Base-by-base conservation (phyloP, 2,113 vertebrate species). In the Ginglymostoma cirratum region DNA sequence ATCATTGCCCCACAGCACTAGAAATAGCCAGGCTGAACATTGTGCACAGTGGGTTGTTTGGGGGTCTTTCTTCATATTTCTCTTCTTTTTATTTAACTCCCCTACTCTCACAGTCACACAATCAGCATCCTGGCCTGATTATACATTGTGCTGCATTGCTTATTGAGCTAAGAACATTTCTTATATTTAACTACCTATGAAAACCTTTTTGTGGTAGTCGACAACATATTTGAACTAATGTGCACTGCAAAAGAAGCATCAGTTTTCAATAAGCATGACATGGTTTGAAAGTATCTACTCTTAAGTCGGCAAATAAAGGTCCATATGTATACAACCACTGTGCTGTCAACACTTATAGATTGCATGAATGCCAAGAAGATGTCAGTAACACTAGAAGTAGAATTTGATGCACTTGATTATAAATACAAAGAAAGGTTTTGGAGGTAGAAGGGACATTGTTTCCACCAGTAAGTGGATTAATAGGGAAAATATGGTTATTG, bases 301-400 rank as follows among this genome's bases (percentile, higher is more conserved):
- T 72, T 69, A 95, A 95, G 45, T 95, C 66, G 72, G 94, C 42
- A 95, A 95, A 95, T 95, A 95, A 95, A 72, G 94, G 67, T 95
- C 94, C 66, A 95, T 95, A 95, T 52, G 94, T 95, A 70, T 45
- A 95, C 69, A 72, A 95, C 94, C 69, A 95, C 94, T 76, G 87
- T 96, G 61, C 96, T 96, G 96, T 96, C 96, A 96, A 94, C 89
- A 72, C 93, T 96, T 96, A 96, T 95, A 96, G 92, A 70, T 61
- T 96, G 95, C 96, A 95, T 55, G 65, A 93, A 96, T 95, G 85
- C 92, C 96, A 96, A 95, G 96, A 96, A 96, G 93, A 96, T 96
- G 96, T 95, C 95, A 94, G 65, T 61, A 95, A 66, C 94, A 96
- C 95, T 38, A 86, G 42, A 80, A 92, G 96, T 95, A 95, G 76